Evolutionary conservation across 2,113 vertebrate genomes (phyloP), one percentile per base, ranked within the genome.

Genomic region (Orcinus orca): DNA sequence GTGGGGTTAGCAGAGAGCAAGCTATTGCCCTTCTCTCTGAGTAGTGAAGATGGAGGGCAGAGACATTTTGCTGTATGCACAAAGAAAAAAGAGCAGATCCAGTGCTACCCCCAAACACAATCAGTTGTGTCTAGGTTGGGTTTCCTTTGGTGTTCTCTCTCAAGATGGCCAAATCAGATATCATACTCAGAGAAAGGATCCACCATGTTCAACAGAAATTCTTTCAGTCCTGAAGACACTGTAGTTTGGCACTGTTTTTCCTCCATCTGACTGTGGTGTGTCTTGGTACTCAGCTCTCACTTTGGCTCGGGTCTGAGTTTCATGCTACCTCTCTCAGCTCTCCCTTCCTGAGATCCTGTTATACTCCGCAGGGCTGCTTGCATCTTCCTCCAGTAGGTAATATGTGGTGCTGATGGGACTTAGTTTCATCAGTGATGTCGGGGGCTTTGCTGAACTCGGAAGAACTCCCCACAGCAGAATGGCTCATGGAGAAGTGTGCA

Each of bases 361-460:
- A 33, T 0, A 11, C 29, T 67, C 25, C 0, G 0, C 0, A 4
- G 15, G 5, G 29, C 23, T 11, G 10, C 14, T 38, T 47, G 8
- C 70, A 12, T 31, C 50, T 26, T 93, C 41, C 70, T 80, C 58
- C 21, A 68, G 63, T 15, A 65, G 65, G 31, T 26, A 31, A 31
- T 23, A 17, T 86, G 73, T 0, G 6, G 17, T 13, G 53, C 74
- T 55, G 29, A 12, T 3, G 74, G 58, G 23, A 44, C 70, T 31
- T 38, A 3, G 53, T 77, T 68, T 89, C 68, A 14, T 23, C 62
- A 53, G 31, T 11, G 68, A 31, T 1, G 0, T 8, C 6, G 17
- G 60, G 18, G 3, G 47, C 50, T 95, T 58, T 44, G 20, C 21
- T 70, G 86, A 87, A 70, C 36, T 11, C 36, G 12, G 53, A 68